phyloP scores from a whole-genome alignment of 1,140 invertebrate genomes.

The Drosophila ironensis region DNA sequence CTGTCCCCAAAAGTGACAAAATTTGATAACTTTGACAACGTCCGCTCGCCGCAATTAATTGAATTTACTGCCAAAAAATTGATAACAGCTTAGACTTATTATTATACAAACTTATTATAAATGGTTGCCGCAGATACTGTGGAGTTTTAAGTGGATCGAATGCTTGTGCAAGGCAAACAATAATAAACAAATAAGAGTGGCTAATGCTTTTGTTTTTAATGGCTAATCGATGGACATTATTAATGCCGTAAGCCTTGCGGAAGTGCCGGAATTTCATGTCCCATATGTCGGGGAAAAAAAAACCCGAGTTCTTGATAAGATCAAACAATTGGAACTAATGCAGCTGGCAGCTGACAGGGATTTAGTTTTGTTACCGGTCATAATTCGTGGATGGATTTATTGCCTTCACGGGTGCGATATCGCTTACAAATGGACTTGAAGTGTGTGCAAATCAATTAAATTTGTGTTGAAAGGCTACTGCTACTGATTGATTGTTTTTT shows the following conservation, averaged over 20 bases:
- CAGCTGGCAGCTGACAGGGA: conserved; percentile 30
- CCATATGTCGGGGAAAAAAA: not conserved
- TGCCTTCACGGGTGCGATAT: not conserved
- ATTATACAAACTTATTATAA: conserved; percentile 40
- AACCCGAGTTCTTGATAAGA: conserved; percentile 10
- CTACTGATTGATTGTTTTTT: no score
- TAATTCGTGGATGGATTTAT: conserved; percentile 42
- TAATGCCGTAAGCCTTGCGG: conserved; percentile 6
- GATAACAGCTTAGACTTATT: conserved; percentile 50
- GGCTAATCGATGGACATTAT: conserved; percentile 12
- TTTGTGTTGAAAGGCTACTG: no score
- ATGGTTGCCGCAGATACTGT: conserved; percentile 42
- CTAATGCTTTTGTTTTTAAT: conserved; percentile 14
- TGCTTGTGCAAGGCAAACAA: conserved; percentile 37
- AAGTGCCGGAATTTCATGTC: conserved; percentile 17
- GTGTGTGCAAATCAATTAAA: no score
- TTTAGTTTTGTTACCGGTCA: conserved; percentile 35
- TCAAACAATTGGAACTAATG: conserved; percentile 13
- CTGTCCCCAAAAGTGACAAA: conserved; percentile 20
- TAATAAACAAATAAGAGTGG: conserved; percentile 1
- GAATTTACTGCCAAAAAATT: conserved; percentile 47
- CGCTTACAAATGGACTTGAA: no score
- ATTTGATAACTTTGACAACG: conserved; percentile 58
- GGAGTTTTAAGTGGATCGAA: conserved; percentile 46
- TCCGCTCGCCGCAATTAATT: conserved; percentile 60